Evolutionary conservation across 1,140 invertebrate species (phyloP).

Genomic region (Drosophila serrata): DNA sequence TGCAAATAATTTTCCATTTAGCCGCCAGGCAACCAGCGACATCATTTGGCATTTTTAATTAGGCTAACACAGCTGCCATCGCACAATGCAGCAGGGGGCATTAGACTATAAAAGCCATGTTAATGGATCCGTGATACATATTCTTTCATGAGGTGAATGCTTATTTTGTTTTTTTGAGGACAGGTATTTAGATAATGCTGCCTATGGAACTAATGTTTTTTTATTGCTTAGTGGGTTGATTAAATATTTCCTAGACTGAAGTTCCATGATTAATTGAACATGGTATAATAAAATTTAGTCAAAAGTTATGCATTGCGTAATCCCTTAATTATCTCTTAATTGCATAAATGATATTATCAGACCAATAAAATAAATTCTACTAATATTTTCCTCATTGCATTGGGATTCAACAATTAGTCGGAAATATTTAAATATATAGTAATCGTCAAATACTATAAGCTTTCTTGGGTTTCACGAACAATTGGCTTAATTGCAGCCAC

Average conservation of each 20-base stretch:
- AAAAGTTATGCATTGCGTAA: neutral
- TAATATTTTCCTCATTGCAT: neutral
- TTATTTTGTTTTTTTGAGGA: neutral
- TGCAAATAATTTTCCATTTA: constrained; percentile 53
- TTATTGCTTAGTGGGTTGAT: neutral
- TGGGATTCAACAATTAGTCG: too few relatives aligned
- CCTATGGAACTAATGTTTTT: neutral
- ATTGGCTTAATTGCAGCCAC: constrained; percentile 46
- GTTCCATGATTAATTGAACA: too few relatives aligned
- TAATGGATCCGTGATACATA: constrained; percentile 7
- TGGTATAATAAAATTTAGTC: neutral
- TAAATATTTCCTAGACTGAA: too few relatives aligned
- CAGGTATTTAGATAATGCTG: neutral
- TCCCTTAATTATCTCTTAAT: neutral
- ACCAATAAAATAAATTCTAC: neutral
- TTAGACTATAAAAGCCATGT: constrained; percentile 12
- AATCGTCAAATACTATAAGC: neutral
- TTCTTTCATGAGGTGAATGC: constrained; percentile 5
- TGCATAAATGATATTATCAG: neutral
- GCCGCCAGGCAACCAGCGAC: constrained; percentile 7
- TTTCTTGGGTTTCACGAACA: constrained; percentile 16
- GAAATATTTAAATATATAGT: neutral
- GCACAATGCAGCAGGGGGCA: constrained; percentile 7
- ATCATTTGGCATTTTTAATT: constrained; percentile 66
- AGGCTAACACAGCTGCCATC: constrained; percentile 55